Conservation (phyloP, 2,113 vertebrate species). For the Nothobranchius kuhntae region DNA sequence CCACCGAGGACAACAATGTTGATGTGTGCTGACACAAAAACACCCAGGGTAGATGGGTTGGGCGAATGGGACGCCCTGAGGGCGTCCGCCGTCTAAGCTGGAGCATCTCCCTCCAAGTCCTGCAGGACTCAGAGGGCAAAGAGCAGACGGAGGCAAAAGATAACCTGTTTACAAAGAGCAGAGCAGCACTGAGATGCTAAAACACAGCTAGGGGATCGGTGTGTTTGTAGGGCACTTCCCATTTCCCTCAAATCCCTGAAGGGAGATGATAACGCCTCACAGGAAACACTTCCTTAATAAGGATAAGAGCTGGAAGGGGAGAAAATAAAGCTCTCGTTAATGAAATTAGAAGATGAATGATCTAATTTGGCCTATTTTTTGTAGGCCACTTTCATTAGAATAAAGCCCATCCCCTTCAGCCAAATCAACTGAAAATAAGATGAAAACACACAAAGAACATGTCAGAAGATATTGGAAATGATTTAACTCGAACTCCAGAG, state of each 20-base stretch:
- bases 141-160: background rate
- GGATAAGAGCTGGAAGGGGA: background rate
- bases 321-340: constrained; percentile 35
- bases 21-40: constrained; percentile 73
- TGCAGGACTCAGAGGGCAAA: constrained; percentile 47
- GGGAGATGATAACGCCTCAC: background rate
- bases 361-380: constrained; percentile 31
- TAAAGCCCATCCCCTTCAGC: background rate
- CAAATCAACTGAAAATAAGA: background rate
- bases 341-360: background rate
- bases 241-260: background rate
- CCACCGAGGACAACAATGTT: constrained; percentile 66
- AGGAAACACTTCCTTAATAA: background rate
- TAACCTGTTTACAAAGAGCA: constrained; percentile 11
- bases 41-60: constrained; percentile 59
- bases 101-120: constrained; percentile 39
- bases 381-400: constrained; percentile 19
- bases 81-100: constrained; percentile 44
- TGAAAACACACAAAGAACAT: background rate
- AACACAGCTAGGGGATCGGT: background rate
- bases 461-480: background rate
- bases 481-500: constrained; percentile 18
- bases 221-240: background rate
- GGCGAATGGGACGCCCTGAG: constrained; percentile 39
- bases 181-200: constrained; percentile 12